phyloP scores from a whole-genome alignment of 2,888 invertebrate genomes.

The Galerucella pusilla region DNA sequence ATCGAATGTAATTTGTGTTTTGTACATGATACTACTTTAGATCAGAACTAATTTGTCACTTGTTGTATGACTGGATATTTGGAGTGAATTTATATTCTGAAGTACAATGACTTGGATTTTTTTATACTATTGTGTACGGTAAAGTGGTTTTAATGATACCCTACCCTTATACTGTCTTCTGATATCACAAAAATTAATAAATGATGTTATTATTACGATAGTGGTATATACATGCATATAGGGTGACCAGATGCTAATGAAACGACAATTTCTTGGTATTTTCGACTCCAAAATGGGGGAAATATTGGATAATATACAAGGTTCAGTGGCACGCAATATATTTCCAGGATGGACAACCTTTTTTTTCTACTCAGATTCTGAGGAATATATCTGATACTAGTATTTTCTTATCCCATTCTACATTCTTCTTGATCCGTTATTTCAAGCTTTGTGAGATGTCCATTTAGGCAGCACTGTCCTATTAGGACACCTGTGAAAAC shows the following conservation, averaged over 20 bases:
- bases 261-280: background rate
- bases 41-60: constrained; percentile 17
- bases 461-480: too few relatives aligned
- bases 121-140: constrained; percentile 5
- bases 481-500: too few relatives aligned
- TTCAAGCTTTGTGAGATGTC: too few relatives aligned
- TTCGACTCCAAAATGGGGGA: too few relatives aligned
- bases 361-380: too few relatives aligned
- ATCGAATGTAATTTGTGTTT: constrained; percentile 29
- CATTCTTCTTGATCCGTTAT: too few relatives aligned
- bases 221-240: background rate
- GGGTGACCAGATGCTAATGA: background rate
- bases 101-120: constrained; percentile 15
- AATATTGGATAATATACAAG: too few relatives aligned
- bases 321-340: too few relatives aligned
- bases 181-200: constrained; percentile 11
- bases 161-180: background rate
- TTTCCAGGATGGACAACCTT: too few relatives aligned
- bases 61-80: background rate
- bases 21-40: constrained; percentile 19
- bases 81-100: background rate
- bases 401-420: too few relatives aligned
- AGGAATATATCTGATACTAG: too few relatives aligned
- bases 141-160: constrained; percentile 9
- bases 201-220: constrained; percentile 1